A percentile compares a stretch with the other conserved stretches of the same genome.
Evolutionary conservation across 2,797 vertebrate genomes (phyloP).

Genomic region (Phalloptychus januarius): DNA sequence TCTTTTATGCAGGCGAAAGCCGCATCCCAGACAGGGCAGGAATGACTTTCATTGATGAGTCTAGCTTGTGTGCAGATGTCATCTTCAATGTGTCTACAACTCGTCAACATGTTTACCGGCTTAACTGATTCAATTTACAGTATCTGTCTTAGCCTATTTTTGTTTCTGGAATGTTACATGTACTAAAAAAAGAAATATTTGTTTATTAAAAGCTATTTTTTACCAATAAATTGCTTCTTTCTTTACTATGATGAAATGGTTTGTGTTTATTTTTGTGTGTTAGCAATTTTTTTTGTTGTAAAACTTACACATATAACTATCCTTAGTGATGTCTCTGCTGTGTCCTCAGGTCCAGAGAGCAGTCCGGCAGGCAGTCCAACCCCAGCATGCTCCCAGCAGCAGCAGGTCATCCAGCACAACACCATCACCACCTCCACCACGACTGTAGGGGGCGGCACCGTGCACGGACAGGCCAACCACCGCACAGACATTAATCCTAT

Average conservation of each 20-base stretch:
- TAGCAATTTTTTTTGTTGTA: not conserved
- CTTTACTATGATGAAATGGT: constrained; percentile 31
- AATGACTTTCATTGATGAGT: constrained; percentile 68
- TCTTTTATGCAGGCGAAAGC: constrained; percentile 67
- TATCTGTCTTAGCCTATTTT: constrained; percentile 50
- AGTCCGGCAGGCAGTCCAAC: constrained; percentile 92
- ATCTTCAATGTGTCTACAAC: constrained; percentile 57
- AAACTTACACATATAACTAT: constrained; percentile 2
- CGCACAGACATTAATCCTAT: constrained; percentile 98
- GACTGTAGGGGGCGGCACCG: constrained; percentile 86
- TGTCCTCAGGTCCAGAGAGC: constrained; percentile 93
- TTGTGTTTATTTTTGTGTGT: constrained; percentile 52
- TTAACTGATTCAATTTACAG: constrained; percentile 58
- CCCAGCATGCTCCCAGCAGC: constrained; percentile 94
- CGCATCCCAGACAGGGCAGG: constrained; percentile 65
- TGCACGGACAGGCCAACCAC: constrained; percentile 92
- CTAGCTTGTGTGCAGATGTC: constrained; percentile 70
- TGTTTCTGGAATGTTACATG: constrained; percentile 34
- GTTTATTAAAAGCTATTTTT: constrained; percentile 29
- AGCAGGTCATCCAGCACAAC: constrained; percentile 99
- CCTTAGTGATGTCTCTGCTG: constrained; percentile 47
- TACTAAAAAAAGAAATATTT: constrained; percentile 6
- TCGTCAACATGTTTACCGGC: constrained; percentile 60
- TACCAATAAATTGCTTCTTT: constrained; percentile 55
- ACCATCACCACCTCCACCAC: constrained; percentile 98